Conservation (phyloP, 1,140 invertebrate genomes). For the Brachionus koreanus region DNA sequence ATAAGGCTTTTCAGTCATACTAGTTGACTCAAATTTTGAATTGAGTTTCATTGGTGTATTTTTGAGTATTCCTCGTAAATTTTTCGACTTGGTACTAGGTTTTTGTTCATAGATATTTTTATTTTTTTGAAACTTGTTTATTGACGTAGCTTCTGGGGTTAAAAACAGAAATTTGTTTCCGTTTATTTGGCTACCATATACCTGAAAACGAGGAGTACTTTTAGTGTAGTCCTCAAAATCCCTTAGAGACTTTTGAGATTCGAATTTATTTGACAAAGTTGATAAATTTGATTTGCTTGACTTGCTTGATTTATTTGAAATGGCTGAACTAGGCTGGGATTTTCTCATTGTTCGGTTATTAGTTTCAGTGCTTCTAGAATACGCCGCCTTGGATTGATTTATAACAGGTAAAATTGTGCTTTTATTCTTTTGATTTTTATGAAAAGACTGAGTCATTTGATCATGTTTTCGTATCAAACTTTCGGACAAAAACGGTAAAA, state of each 20-base stretch:
- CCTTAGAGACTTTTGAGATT: not conserved
- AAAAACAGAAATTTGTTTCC: constrained; percentile 8
- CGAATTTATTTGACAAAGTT: not conserved
- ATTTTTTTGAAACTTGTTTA: not conserved
- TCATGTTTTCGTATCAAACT: constrained; percentile 26
- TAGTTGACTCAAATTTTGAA: constrained; percentile 5
- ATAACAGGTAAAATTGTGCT: not conserved
- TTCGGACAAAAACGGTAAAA: constrained; percentile 36
- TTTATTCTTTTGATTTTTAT: not conserved
- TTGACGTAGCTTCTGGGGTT: constrained; percentile 12
- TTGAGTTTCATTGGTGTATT: not conserved
- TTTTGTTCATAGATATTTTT: not conserved
- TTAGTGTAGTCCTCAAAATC: not conserved
- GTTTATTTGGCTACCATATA: not conserved
- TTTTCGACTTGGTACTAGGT: not conserved
- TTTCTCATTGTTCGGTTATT: not conserved
- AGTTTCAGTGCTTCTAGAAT: not conserved
- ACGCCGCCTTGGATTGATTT: not conserved
- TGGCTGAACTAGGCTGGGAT: constrained; percentile 24
- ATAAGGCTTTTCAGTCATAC: not conserved
- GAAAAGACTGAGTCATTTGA: not conserved
- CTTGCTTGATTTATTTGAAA: constrained; percentile 32
- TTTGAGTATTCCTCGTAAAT: not conserved
- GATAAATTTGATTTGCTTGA: constrained; percentile 20
- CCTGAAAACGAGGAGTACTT: not conserved